phyloP scores from a whole-genome alignment of 2,113 vertebrate species.

The Nothoprocta pentlandii region DNA sequence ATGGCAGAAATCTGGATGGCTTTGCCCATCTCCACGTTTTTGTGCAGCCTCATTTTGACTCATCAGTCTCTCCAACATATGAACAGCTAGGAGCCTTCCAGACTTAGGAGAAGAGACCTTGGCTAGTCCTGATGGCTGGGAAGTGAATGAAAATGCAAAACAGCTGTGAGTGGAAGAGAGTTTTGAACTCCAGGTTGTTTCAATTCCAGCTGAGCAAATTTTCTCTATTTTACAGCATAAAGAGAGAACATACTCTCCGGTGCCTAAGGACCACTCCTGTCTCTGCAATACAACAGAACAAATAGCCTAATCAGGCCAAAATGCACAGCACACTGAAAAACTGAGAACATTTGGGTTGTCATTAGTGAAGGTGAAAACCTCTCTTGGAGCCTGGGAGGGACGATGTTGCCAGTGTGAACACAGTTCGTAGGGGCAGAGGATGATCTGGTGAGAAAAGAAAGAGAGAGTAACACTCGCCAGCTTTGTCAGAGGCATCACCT shows the following conservation, averaged over 20 bases:
- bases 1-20: not conserved
- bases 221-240: conserved; percentile 33
- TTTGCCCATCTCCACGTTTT: not conserved
- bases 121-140: not conserved
- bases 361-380: conserved; percentile 18
- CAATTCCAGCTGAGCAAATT: conserved; percentile 61
- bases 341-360: conserved; percentile 12
- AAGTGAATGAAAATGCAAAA: conserved; percentile 10
- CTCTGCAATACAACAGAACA: conserved; percentile 55
- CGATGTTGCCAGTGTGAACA: not conserved
- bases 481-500: not conserved
- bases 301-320: conserved; percentile 62
- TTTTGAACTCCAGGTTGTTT: conserved; percentile 43
- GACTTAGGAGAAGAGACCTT: not conserved
- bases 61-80: not conserved
- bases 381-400: not conserved
- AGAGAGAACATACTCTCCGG: conserved; percentile 38
- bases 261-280: conserved; percentile 16
- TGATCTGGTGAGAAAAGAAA: not conserved
- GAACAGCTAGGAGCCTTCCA: not conserved
- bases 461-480: not conserved
- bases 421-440: not conserved
- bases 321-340: conserved; percentile 53
- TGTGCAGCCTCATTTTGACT: not conserved
- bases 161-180: conserved; percentile 6